Conservation (phyloP, 2,797 vertebrate species). For the Diplodus puntazzo region DNA sequence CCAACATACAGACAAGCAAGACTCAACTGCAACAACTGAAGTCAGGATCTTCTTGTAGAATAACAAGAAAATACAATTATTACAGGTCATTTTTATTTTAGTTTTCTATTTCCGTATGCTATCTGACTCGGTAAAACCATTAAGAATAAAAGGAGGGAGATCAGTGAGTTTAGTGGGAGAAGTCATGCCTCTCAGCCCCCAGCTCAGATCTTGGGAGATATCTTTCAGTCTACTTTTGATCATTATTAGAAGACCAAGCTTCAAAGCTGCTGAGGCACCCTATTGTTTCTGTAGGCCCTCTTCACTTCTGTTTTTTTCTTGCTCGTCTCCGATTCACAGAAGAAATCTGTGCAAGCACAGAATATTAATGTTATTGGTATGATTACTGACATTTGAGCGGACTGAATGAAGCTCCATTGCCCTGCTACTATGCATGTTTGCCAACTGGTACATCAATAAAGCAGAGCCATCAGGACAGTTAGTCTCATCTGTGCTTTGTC, state of each 20-base stretch:
- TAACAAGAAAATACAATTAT: slow-evolving; percentile 5
- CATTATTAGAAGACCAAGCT: slow-evolving; percentile 50
- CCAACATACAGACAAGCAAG: not conserved
- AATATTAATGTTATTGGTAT: not conserved
- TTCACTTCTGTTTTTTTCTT: not conserved
- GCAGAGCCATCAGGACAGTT: not conserved
- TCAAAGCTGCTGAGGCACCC: slow-evolving; percentile 46
- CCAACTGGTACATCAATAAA: slow-evolving; percentile 1
- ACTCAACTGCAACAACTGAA: not conserved
- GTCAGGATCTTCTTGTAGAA: slow-evolving; percentile 8
- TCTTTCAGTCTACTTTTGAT: slow-evolving; percentile 56
- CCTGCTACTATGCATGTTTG: not conserved
- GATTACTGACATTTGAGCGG: not conserved
- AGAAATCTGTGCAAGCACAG: not conserved
- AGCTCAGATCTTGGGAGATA: slow-evolving; percentile 29
- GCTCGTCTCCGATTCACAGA: slow-evolving; percentile 2
- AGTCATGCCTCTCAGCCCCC: slow-evolving; percentile 34
- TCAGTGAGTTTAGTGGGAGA: slow-evolving; percentile 45
- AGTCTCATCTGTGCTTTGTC: not conserved
- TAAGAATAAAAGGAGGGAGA: slow-evolving; percentile 50
- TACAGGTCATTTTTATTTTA: slow-evolving; percentile 16
- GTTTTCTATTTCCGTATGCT: slow-evolving; percentile 7
- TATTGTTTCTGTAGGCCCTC: slow-evolving; percentile 37
- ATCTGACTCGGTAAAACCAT: slow-evolving; percentile 26
- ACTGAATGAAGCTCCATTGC: no score